phyloP scores from a whole-genome alignment of 35 echinoderm and acorn worm genomes.

The Stichopus chloronotus region DNA sequence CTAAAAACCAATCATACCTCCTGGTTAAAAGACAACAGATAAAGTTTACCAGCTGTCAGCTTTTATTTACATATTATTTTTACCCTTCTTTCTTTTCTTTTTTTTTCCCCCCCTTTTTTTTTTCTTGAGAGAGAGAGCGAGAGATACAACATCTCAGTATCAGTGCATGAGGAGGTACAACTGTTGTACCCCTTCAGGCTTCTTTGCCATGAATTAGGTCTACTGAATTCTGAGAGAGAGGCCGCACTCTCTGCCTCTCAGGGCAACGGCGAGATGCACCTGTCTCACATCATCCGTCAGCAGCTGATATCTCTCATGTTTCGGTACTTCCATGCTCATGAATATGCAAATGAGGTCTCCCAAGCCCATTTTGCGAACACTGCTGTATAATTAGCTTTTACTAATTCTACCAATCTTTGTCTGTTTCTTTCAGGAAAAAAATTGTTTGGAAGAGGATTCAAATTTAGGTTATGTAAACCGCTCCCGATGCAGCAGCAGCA shows the following conservation, averaged over 20 bases:
- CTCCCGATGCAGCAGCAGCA: not conserved
- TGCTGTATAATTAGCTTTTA: conserved; percentile 60
- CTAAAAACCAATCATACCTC: conserved; percentile 38
- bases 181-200: conserved; percentile 38
- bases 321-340: conserved; percentile 50
- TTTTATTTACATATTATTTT: conserved; percentile 49
- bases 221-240: conserved; percentile 43
- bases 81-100: not conserved
- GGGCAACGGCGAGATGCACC: conserved; percentile 37
- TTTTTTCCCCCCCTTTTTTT: no score
- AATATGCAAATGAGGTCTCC: conserved; percentile 58
- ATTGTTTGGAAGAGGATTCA: conserved; percentile 39
- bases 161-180: conserved; percentile 14
- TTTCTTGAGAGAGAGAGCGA: no score
- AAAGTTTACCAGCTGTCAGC: conserved; percentile 44
- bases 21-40: conserved; percentile 38
- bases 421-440: conserved; percentile 24
- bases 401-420: conserved; percentile 56
- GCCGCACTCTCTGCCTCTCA: conserved; percentile 27
- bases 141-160: conserved; percentile 25
- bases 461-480: conserved; percentile 51
- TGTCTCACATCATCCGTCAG: conserved; percentile 48
- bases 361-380: conserved; percentile 58
- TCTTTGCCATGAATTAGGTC: conserved; percentile 45
- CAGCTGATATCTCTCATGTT: conserved; percentile 57